Base-by-base conservation (phyloP, 2,888 invertebrate genomes). In the Melipona bicolor region DNA sequence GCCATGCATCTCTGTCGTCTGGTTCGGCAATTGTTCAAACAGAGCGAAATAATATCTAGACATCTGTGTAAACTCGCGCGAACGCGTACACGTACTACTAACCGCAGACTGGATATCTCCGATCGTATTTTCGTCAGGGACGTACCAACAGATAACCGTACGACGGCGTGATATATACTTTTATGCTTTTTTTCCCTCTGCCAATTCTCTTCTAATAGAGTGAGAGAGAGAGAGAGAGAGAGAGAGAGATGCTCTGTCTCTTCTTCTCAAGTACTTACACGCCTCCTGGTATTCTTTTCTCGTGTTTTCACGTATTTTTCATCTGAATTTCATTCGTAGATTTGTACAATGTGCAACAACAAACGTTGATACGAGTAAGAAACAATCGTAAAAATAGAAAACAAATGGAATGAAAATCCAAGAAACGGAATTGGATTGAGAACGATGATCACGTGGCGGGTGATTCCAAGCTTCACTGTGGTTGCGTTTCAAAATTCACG, bases 21-120 rank as follows among this genome's bases (percentile, higher is more conserved):
- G 85, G 82, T 85, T 87, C 90, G 81, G 81, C 91, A 91, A 88
- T 91, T 90, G 91, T 89, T 91, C 90, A 88, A 91, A 90, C 89
- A 87, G 81, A 87, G 87, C 79, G 86, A 88, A 90, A 91, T 89
- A 90, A 85, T 86, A 71, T 85, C 75, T 79, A 87, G 85, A 87
- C 91, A 91, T 90, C 91, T 91, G 91, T 91, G 89, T 89, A 91
- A 91, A 92, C 87, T 79, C 71, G 73, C 74, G 78, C 74, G 64
- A 80, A 79, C 71, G 71, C 73, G 80, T 73, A 79, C 43, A 43
- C 76, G 74, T 32, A 32, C 32, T 32, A 70, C 52, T 64, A 72
- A 67, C 76, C 79, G 72, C 79, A 65, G 77, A 52, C 72, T 56
- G 81, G 70, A 82, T 81, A 84, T 65, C 70, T 54, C 27, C 52